Evolutionary conservation across 1,140 invertebrate species (phyloP).

Genomic region (Calephelis nemesis): DNA sequence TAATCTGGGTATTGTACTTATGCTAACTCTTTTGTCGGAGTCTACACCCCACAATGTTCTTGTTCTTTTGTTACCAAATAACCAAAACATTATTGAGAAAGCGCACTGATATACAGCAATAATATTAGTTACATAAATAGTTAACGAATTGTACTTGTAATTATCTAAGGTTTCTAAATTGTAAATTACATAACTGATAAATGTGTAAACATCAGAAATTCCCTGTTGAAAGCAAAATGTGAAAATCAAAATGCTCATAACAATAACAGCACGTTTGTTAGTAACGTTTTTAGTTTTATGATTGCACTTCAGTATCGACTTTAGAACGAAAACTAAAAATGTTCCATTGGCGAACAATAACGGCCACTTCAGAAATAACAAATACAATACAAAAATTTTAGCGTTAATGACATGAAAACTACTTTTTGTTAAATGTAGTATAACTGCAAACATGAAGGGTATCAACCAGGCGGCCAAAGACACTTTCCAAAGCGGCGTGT

Average conservation of each 20-base stretch:
- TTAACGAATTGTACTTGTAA: conserved; percentile 2
- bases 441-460: conserved; percentile 35
- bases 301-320: conserved; percentile 40
- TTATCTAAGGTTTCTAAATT: conserved; percentile 18
- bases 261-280: conserved; percentile 46
- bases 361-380: conserved; percentile 60
- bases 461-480: conserved; percentile 48
- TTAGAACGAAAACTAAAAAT: conserved; percentile 47
- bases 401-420: conserved; percentile 28
- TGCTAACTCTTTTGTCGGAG: conserved; percentile 22
- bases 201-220: conserved; percentile 47
- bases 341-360: conserved; percentile 47
- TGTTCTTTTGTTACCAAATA: conserved; percentile 61
- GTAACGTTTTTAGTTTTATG: conserved; percentile 45
- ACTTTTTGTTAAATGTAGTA: conserved; percentile 32
- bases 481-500: conserved; percentile 39
- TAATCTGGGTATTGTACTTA: background rate
- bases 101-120: conserved; percentile 55
- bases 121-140: conserved; percentile 45
- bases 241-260: conserved; percentile 60
- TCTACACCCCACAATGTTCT: conserved; percentile 53
- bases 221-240: conserved; percentile 59
- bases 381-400: conserved; percentile 39
- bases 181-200: conserved; percentile 35
- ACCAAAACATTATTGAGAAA: conserved; percentile 61